phyloP scores from a whole-genome alignment of 2,113 vertebrate genomes.

The Ceyx margarethae region DNA sequence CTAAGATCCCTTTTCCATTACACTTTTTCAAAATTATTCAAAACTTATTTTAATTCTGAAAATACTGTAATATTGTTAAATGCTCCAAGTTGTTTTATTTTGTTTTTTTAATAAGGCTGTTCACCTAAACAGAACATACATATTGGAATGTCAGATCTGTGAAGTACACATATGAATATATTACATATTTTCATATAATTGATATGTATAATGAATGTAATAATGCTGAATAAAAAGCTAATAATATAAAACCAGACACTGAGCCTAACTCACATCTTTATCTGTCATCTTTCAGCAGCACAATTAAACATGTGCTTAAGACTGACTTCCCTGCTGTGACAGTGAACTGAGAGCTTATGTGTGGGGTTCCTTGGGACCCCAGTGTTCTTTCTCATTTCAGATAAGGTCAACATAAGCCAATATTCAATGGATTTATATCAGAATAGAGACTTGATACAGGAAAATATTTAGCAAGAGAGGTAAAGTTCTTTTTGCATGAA shows the following conservation, averaged over 20 bases:
- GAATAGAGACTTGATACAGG: not conserved
- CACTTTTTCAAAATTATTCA: not conserved
- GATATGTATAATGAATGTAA: not conserved
- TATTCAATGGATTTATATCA: not conserved
- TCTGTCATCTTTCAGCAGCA: not conserved
- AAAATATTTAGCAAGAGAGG: not conserved
- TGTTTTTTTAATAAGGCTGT: not conserved
- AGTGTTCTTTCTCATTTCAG: not conserved
- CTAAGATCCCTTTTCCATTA: not conserved
- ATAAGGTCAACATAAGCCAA: not conserved
- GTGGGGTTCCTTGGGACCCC: not conserved
- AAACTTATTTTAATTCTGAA: not conserved
- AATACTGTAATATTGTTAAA: not conserved
- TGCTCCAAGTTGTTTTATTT: not conserved
- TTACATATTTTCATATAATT: not conserved
- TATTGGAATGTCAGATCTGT: not conserved
- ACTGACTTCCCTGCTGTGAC: not conserved
- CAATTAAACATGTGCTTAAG: not conserved
- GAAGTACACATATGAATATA: not conserved
- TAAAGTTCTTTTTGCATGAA: not conserved
- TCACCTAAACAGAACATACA: not conserved
- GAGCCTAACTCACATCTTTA: not conserved
- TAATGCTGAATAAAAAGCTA: not conserved
- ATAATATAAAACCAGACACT: not conserved
- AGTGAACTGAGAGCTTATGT: not conserved